A percentile compares a stretch with the other conserved stretches of the same genome.
These are phyloP conservation scores for Aurelia aurita DNA, from an alignment of 30 jellyfish, hydroid and myxozoan genomes.

Conservation along the genomic window DNA sequence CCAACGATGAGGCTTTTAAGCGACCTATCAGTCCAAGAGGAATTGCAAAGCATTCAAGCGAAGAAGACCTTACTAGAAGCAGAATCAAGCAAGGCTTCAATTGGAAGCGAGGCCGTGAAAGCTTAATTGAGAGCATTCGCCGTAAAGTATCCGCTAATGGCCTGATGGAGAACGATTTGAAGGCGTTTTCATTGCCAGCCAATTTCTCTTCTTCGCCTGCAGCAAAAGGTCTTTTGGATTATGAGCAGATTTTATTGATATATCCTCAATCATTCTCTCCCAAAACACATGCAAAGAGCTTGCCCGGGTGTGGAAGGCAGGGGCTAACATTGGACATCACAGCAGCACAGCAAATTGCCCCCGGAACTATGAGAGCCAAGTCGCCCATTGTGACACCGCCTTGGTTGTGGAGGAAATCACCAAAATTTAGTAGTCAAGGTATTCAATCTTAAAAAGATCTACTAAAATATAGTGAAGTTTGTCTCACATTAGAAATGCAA, in stretches of 20 bases:
- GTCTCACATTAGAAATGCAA: no score
- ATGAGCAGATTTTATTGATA: constrained; percentile 37
- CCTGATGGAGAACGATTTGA: neutral
- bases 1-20: no score
- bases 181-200: constrained; percentile 21
- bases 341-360: no score
- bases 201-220: neutral
- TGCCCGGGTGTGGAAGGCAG: neutral
- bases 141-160: constrained; percentile 47
- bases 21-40: no score
- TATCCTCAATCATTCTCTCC: constrained; percentile 14
- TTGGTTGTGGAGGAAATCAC: no score
- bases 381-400: no score
- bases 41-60: no score
- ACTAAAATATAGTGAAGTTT: no score
- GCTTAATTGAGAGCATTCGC: constrained; percentile 63
- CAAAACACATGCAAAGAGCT: neutral
- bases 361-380: no score
- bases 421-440: no score
- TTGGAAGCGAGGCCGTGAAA: neutral
- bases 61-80: neutral
- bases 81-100: neutral
- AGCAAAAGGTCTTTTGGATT: constrained; percentile 22
- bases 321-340: no score
- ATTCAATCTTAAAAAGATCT: no score